Conservation (phyloP, 2,888 invertebrate genomes). For the Chrysolina oricalcia region DNA sequence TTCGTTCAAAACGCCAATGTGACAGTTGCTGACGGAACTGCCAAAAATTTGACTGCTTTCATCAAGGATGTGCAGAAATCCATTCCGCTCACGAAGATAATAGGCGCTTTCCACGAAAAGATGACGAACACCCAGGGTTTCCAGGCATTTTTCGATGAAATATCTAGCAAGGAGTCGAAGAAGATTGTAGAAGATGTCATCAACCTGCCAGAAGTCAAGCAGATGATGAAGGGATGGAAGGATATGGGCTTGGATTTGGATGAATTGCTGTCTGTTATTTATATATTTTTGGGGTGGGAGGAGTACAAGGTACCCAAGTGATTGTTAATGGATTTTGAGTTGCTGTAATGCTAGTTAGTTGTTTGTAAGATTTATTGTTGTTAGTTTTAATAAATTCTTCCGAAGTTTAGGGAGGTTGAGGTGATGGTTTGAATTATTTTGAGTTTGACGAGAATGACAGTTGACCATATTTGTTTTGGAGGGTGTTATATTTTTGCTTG, state of each 20-base stretch:
- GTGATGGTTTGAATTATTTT: too few relatives aligned
- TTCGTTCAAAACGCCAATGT: slow-evolving; percentile 38
- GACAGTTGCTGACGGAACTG: slow-evolving; percentile 19
- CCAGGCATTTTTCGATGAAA: slow-evolving; percentile 52
- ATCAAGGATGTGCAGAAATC: slow-evolving; percentile 40
- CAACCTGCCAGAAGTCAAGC: slow-evolving; percentile 49
- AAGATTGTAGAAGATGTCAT: slow-evolving; percentile 44
- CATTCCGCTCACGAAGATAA: slow-evolving; percentile 45
- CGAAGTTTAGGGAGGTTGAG: neutral
- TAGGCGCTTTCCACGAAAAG: slow-evolving; percentile 48
- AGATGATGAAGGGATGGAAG: slow-evolving; percentile 43
- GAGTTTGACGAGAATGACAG: too few relatives aligned
- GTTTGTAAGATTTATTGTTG: neutral
- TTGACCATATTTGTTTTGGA: too few relatives aligned
- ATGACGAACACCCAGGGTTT: slow-evolving; percentile 49
- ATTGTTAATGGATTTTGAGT: slow-evolving; percentile 1
- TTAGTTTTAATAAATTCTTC: neutral
- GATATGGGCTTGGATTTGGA: slow-evolving; percentile 56
- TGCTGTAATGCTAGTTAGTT: slow-evolving; percentile 24
- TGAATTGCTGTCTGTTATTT: slow-evolving; percentile 49
- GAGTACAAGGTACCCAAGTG: slow-evolving; percentile 37
- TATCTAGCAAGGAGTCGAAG: slow-evolving; percentile 52
- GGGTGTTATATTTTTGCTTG: too few relatives aligned
- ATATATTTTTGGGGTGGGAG: slow-evolving; percentile 59
- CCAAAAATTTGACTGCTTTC: slow-evolving; percentile 43